Percentiles rank a stretch among this genome's conserved stretches.
Conservation (phyloP, 2,797 vertebrate genomes). For the Esox masquinongy region DNA sequence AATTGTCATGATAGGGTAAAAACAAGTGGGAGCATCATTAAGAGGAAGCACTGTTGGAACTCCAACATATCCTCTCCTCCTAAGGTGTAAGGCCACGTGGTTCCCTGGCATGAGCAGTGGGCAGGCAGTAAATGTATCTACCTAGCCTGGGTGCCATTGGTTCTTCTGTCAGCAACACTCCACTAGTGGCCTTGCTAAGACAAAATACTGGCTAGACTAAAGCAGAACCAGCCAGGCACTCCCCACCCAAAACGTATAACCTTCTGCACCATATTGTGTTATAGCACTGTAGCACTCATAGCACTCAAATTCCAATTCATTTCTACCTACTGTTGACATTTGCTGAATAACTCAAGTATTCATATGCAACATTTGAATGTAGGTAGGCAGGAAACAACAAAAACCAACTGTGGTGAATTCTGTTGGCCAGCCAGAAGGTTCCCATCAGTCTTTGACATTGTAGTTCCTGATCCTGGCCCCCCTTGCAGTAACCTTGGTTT, state of each 20-base stretch:
- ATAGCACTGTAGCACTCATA: neutral
- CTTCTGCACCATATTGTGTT: neutral
- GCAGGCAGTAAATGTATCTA: neutral
- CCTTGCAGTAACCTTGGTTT: conserved; percentile 49
- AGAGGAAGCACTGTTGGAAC: neutral
- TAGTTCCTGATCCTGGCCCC: conserved; percentile 83
- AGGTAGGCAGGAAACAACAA: neutral
- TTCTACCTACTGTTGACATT: neutral
- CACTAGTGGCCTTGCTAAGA: neutral
- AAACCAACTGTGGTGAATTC: neutral
- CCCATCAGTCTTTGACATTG: conserved; percentile 82
- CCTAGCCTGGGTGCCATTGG: neutral
- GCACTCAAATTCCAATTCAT: neutral
- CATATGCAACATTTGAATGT: neutral
- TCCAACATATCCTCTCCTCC: neutral
- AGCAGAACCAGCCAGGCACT: neutral
- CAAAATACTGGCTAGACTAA: neutral
- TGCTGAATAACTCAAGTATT: neutral
- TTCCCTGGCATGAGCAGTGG: neutral
- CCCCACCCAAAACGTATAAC: neutral
- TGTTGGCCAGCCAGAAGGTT: neutral
- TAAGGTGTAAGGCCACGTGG: neutral
- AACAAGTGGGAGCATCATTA: neutral
- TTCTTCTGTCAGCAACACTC: neutral
- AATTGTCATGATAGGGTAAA: neutral